These are phyloP conservation scores for Phyllostomus hastatus DNA, from an alignment of 2,113 vertebrate species.

Conservation along the genomic window DNA sequence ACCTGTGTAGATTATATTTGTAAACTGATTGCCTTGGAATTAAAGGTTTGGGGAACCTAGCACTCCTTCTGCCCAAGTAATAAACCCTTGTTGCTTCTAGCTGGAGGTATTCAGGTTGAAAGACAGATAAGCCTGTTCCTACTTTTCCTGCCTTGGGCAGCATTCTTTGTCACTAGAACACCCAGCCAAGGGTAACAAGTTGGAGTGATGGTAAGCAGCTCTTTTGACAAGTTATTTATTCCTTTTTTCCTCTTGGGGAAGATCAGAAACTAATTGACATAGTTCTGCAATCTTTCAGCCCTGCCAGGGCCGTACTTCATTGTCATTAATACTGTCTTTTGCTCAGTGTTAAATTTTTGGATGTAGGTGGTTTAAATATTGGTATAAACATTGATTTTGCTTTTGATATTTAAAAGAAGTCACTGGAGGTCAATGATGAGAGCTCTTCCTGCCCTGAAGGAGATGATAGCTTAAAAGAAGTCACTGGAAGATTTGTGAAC, in stretches of 20 bases:
- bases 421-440: too few relatives aligned
- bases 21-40: conserved; percentile 21
- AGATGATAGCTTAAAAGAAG: conserved; percentile 13
- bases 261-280: neutral
- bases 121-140: neutral
- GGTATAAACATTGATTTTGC: neutral
- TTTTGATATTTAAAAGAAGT: conserved; percentile 20
- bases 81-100: neutral
- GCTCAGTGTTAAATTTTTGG: neutral
- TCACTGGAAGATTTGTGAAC: neutral
- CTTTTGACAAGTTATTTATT: neutral
- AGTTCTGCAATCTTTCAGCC: neutral
- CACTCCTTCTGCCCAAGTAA: neutral
- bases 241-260: neutral
- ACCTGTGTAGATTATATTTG: neutral
- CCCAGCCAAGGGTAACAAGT: neutral
- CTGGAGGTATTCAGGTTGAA: neutral
- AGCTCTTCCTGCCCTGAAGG: too few relatives aligned
- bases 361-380: neutral
- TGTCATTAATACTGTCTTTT: neutral
- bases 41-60: conserved; percentile 6
- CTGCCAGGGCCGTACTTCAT: neutral
- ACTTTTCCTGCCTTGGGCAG: neutral
- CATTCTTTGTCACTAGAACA: neutral
- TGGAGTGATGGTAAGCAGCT: neutral